Evolutionary conservation across 2,113 vertebrate genomes (phyloP), one percentile per base, ranked within the genome.

Genomic region (Prolemur simus): DNA sequence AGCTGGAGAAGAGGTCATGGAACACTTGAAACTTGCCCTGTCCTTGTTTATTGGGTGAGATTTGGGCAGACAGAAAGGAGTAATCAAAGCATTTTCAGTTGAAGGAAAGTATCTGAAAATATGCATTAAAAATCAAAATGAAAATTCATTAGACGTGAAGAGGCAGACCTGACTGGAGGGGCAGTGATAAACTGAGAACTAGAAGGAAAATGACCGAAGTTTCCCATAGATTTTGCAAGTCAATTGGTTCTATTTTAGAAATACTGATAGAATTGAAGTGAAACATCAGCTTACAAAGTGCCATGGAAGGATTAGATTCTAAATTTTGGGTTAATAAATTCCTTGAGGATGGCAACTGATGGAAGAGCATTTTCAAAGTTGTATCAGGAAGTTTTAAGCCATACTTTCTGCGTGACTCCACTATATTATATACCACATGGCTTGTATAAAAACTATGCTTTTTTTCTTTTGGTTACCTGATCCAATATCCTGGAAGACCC

Each of bases 301-400:
- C 47, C 52, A 82, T 73, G 32, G 78, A 91, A 66, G 42, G 84
- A 77, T 71, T 94, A 23, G 21, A 52, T 74, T 83, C 5, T 7
- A 52, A 68, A 34, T 27, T 54, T 60, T 49, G 29, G 12, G 34
- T 71, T 87, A 69, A 85, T 68, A 39, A 49, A 47, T 49, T 85
- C 3, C 11, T 12, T 49, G 10, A 82, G 25, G 13, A 64, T 10
- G 29, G 4, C 52, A 74, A 66, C 3, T 47, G 32, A 27, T 39
- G 8, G 25, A 78, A 74, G 3, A 0, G 6, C 37, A 47, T 58
- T 90, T 73, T 4, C 3, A 34, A 52, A 42, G 6, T 32, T 64
- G 7, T n/a, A 21, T 32, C 64, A 81, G 17, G 10, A 69, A 85
- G 11, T 1, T 29, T 80, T 8, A 89, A 86, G 1, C 10, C 15